These are phyloP conservation scores for Rhagologus leucostigma DNA, from an alignment of 2,113 vertebrate genomes.

Conservation along the genomic window DNA sequence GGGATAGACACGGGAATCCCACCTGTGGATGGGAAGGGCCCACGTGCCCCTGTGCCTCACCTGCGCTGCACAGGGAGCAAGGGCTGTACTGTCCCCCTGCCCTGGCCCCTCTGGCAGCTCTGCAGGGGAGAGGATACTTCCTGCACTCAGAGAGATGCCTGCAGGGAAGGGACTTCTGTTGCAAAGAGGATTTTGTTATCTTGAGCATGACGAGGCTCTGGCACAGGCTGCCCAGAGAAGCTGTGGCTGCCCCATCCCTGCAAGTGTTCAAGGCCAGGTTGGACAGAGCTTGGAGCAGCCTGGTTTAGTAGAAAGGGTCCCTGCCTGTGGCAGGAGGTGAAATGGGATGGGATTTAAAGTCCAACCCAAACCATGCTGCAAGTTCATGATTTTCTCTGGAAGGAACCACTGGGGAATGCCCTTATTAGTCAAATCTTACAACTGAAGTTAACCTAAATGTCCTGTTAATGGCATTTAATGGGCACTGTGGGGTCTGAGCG, in stretches of 20 bases:
- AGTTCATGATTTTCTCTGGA: not conserved
- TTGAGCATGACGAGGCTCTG: not conserved
- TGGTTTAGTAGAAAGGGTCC: not conserved
- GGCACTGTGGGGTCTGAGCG: not conserved
- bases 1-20: not conserved
- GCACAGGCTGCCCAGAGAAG: not conserved
- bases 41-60: accelerated
- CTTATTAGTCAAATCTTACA: not conserved
- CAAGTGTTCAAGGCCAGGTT: not conserved
- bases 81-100: not conserved
- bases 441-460: not conserved
- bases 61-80: not conserved
- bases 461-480: not conserved
- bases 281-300: not conserved
- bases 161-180: not conserved
- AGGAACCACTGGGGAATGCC: not conserved
- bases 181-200: not conserved
- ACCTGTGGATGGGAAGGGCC: not conserved
- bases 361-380: not conserved
- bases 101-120: not conserved
- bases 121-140: not conserved
- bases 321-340: not conserved
- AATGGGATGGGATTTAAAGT: not conserved
- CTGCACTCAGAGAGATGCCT: not conserved
- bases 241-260: not conserved